phyloP scores from a whole-genome alignment of 2,113 vertebrate genomes.

The Gambusia affinis region DNA sequence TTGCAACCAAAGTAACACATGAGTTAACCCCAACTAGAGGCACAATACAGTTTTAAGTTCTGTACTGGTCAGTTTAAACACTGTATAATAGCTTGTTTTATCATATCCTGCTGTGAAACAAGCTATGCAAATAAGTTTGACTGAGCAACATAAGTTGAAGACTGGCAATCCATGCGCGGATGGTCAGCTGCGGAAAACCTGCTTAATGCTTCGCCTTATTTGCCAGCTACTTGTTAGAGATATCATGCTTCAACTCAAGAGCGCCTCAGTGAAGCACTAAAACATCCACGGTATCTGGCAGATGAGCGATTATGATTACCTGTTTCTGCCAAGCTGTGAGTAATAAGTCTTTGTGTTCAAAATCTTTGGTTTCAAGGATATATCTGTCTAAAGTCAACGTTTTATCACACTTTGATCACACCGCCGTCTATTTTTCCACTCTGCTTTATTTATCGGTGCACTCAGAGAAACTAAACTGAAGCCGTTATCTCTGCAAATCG shows the following conservation, averaged over 20 bases:
- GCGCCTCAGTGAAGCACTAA: background rate
- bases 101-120: conserved; percentile 21
- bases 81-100: conserved; percentile 10
- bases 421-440: background rate
- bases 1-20: background rate
- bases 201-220: background rate
- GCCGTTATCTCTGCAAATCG: background rate
- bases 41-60: background rate
- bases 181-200: conserved; percentile 1
- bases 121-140: conserved; percentile 38
- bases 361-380: background rate
- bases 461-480: background rate
- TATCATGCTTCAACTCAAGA: background rate
- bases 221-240: background rate
- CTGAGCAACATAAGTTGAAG: conserved; percentile 6
- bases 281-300: background rate
- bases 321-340: background rate
- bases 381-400: background rate
- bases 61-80: background rate
- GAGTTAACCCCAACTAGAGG: background rate
- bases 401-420: background rate
- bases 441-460: background rate
- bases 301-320: background rate
- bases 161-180: background rate
- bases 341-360: background rate